These are phyloP conservation scores for Mycalesis mineus DNA, from an alignment of 2,888 invertebrate species.

Conservation along the genomic window DNA sequence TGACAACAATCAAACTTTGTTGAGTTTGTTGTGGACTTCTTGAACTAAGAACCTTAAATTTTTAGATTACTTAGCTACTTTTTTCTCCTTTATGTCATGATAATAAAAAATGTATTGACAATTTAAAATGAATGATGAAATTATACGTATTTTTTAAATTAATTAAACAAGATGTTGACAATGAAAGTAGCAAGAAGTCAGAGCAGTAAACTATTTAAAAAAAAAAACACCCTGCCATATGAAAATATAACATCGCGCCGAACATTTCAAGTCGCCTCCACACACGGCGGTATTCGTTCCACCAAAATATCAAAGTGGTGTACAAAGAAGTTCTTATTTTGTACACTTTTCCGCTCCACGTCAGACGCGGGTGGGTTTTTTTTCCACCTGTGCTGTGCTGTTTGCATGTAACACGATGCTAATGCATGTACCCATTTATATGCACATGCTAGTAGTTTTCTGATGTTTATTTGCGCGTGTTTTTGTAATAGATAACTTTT, in stretches of 20 bases:
- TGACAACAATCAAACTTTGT: too few relatives aligned
- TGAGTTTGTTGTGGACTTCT: too few relatives aligned
- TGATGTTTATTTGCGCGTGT: conserved; percentile 5
- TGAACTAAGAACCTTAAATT: too few relatives aligned
- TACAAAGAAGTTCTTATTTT: conserved; percentile 62
- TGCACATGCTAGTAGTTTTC: conserved; percentile 6
- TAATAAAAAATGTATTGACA: too few relatives aligned
- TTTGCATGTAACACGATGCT: conserved; percentile 37
- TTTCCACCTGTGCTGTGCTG: conserved; percentile 69
- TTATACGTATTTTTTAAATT: too few relatives aligned
- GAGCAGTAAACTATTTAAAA: background rate
- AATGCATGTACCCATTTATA: conserved; percentile 22
- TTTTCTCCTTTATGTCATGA: too few relatives aligned
- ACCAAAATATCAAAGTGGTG: conserved; percentile 67
- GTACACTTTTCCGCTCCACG: conserved; percentile 56
- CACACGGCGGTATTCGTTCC: conserved; percentile 28
- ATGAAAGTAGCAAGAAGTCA: background rate
- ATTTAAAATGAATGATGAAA: too few relatives aligned
- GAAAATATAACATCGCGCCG: background rate
- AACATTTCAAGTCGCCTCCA: conserved; percentile 37
- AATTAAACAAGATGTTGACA: too few relatives aligned
- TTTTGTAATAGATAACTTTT: background rate
- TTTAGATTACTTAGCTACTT: too few relatives aligned
- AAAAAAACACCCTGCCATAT: background rate
- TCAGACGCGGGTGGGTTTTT: conserved; percentile 41